A percentile compares a stretch with the other conserved stretches of the same genome.
Conservation (phyloP, 2,888 invertebrate genomes). For the Brachylomia viminalis region DNA sequence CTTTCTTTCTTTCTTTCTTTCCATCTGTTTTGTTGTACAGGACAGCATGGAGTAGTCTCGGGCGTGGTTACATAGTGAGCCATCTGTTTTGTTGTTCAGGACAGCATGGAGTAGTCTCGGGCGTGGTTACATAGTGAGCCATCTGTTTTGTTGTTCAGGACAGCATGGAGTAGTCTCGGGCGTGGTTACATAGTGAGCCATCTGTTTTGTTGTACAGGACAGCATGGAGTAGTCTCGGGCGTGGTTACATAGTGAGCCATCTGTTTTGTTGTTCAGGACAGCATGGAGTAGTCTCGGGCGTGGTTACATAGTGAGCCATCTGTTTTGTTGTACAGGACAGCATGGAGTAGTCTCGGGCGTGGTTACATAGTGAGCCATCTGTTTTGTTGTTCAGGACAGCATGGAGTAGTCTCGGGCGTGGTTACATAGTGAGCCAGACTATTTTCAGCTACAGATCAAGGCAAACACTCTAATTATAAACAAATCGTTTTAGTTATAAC, state of each 20-base stretch:
- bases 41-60: neutral
- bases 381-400: neutral
- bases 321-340: neutral
- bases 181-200: no score
- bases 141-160: no score
- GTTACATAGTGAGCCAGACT: neutral
- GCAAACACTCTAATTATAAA: neutral
- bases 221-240: neutral
- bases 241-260: no score
- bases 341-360: neutral
- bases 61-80: no score
- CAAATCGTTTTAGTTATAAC: neutral
- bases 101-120: neutral
- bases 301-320: no score
- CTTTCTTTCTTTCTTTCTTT: no score
- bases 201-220: no score
- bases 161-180: neutral
- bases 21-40: no score
- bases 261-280: neutral
- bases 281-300: neutral
- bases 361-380: no score
- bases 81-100: no score
- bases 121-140: no score
- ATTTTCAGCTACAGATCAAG: neutral
- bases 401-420: neutral